Percentiles rank a stretch among this genome's conserved stretches.
These are phyloP conservation scores for Axis porcinus DNA, from an alignment of 2,113 vertebrate genomes.

Conservation along the genomic window DNA sequence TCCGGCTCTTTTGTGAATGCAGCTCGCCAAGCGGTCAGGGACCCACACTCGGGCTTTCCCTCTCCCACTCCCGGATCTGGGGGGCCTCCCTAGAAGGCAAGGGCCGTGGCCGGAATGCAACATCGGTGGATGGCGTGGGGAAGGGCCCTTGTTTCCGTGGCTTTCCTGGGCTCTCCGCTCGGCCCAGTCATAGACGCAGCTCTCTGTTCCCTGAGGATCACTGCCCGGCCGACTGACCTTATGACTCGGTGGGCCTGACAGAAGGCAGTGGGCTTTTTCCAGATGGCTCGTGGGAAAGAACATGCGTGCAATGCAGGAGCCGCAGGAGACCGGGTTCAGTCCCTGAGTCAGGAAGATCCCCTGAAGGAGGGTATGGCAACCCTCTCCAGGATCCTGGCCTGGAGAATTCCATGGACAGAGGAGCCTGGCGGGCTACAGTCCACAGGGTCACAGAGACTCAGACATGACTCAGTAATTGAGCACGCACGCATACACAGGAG, in stretches of 20 bases:
- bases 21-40: fast-evolving
- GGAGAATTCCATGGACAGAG: background rate
- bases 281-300: background rate
- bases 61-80: fast-evolving
- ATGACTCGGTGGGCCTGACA: too few species aligned
- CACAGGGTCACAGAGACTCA: background rate
- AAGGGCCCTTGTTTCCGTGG: fast-evolving
- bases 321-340: fast-evolving
- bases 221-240: fast-evolving
- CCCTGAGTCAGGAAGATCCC: background rate
- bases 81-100: background rate
- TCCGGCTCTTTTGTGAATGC: fast-evolving
- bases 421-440: background rate
- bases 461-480: background rate
- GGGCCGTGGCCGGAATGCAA: fast-evolving
- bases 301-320: fast-evolving
- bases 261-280: background rate
- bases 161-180: background rate
- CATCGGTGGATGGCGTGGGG: fast-evolving
- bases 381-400: background rate
- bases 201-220: fast-evolving
- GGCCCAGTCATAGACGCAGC: background rate
- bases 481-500: background rate
- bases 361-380: background rate
- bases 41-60: fast-evolving